Conservation (phyloP, 2,113 vertebrate genomes). For the Larimichthys polyactis region DNA sequence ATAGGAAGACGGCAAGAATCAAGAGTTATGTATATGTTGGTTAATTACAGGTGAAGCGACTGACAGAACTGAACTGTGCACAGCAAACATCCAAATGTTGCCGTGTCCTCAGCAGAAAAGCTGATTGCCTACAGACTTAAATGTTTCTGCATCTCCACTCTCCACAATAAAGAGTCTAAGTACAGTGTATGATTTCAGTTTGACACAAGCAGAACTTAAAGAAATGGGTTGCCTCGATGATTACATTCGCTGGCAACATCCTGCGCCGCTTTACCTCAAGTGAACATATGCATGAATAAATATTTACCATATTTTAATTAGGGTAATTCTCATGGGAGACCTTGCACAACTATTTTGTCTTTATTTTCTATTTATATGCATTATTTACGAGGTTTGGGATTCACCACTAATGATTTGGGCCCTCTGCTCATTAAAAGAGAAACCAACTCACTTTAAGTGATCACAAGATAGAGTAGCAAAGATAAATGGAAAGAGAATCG, state of each 20-base stretch:
- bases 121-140: too few relatives aligned
- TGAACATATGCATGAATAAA: slow-evolving; percentile 6
- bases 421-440: slow-evolving; percentile 39
- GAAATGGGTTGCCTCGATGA: not conserved
- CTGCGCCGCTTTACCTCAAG: not conserved
- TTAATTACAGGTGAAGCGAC: not conserved
- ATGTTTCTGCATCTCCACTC: not conserved
- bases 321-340: not conserved
- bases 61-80: not conserved
- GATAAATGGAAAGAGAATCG: slow-evolving; percentile 50
- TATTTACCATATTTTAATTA: slow-evolving; percentile 12
- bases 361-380: slow-evolving; percentile 41
- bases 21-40: not conserved
- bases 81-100: not conserved
- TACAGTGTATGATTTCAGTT: not conserved
- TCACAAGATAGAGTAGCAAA: slow-evolving; percentile 26
- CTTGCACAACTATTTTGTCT: not conserved
- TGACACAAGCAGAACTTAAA: not conserved
- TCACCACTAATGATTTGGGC: slow-evolving; percentile 12
- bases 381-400: slow-evolving; percentile 52
- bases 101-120: too few relatives aligned
- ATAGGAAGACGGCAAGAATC: not conserved
- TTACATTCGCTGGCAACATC: not conserved
- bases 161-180: not conserved
- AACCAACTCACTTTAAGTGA: slow-evolving; percentile 22